Percentiles rank a stretch among this genome's conserved stretches.
Conservation (phyloP, 2,797 vertebrate genomes). For the Galaxias olidus region DNA sequence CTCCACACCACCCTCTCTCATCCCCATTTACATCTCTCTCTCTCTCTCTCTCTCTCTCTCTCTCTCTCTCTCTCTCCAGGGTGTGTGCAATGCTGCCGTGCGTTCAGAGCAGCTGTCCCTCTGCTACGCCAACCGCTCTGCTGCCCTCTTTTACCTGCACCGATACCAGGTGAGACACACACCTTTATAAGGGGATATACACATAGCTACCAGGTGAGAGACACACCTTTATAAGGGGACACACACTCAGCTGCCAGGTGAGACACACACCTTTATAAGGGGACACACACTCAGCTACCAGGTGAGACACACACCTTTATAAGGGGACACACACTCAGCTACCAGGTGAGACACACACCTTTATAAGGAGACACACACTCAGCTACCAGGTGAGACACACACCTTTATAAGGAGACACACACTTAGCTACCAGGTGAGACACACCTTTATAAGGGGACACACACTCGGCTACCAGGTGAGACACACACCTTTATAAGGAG, state of each 20-base stretch:
- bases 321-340: no score
- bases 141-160: slow-evolving; percentile 84
- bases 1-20: not conserved
- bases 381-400: slow-evolving; percentile 3
- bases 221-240: not conserved
- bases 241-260: slow-evolving; percentile 2
- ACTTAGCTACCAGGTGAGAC: not conserved
- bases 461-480: not conserved
- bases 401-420: slow-evolving; percentile 19
- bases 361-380: not conserved
- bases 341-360: not conserved
- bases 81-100: slow-evolving; percentile 74
- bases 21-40: slow-evolving; percentile 17
- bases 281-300: not conserved
- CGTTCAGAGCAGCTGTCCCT: slow-evolving; percentile 80
- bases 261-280: slow-evolving; percentile 10
- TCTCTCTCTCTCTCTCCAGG: slow-evolving; percentile 68
- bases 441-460: no score
- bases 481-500: not conserved
- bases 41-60: not conserved
- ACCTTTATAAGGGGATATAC: no score
- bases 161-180: slow-evolving; percentile 79
- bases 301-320: not conserved
- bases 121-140: slow-evolving; percentile 94
- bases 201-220: not conserved